Evolutionary conservation across 2,113 vertebrate genomes (phyloP).

Genomic region (Tapirus terrestris): DNA sequence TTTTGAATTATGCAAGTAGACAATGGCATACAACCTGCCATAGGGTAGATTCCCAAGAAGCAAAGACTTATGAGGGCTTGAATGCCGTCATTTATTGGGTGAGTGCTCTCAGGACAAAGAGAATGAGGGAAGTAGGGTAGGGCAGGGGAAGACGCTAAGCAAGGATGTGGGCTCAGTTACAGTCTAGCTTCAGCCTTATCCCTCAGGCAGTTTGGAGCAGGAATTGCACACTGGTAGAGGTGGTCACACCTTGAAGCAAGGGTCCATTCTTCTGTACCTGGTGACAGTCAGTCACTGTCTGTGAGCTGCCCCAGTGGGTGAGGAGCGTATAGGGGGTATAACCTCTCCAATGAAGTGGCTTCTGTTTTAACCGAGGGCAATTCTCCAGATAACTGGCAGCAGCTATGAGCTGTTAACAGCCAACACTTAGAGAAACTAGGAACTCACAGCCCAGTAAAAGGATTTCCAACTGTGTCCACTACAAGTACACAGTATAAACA

Average conservation of each 20-base stretch:
- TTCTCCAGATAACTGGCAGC: neutral
- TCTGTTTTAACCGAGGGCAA: neutral
- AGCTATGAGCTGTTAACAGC: neutral
- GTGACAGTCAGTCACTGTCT: neutral
- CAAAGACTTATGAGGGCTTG: neutral
- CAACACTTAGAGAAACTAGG: neutral
- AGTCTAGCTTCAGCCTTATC: neutral
- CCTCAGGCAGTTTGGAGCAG: neutral
- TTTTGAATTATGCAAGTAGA: neutral
- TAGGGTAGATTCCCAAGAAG: neutral
- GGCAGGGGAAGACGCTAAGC: neutral
- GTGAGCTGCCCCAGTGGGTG: neutral
- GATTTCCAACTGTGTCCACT: neutral
- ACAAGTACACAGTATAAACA: neutral
- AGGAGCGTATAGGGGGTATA: too few relatives aligned
- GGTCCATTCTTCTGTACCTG: neutral
- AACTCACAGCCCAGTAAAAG: neutral
- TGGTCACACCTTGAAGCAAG: neutral
- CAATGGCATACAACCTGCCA: neutral
- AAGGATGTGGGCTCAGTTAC: neutral
- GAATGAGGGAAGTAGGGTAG: neutral
- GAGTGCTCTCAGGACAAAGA: neutral
- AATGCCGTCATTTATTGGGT: neutral
- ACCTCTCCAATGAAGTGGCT: too few relatives aligned
- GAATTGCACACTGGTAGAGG: neutral